These are phyloP conservation scores for Lemur catta DNA, from an alignment of 2,797 vertebrate species.

Conservation along the genomic window DNA sequence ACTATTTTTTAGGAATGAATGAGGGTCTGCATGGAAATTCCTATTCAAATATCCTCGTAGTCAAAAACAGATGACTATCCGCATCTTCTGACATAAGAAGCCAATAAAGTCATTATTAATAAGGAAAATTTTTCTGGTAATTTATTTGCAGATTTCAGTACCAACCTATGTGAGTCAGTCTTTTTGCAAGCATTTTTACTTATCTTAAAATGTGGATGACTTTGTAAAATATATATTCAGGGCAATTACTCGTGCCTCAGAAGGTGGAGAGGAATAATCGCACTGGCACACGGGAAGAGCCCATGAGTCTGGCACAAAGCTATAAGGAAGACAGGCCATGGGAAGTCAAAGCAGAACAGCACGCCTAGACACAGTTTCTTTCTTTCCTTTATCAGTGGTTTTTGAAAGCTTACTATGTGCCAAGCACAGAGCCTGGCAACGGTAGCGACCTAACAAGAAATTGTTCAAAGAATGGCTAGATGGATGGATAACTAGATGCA, in stretches of 20 bases:
- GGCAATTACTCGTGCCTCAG: not conserved
- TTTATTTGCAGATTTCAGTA: not conserved
- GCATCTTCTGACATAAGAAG: not conserved
- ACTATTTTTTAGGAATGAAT: not conserved
- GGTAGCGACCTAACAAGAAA: not conserved
- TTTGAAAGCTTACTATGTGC: not conserved
- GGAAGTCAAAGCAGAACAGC: not conserved
- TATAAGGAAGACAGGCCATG: not conserved
- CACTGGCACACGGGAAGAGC: accelerated
- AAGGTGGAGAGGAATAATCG: not conserved
- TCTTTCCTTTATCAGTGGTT: not conserved
- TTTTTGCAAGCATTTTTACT: not conserved
- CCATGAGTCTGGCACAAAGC: accelerated
- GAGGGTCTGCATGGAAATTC: not conserved
- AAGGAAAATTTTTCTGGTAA: not conserved
- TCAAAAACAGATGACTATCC: not conserved
- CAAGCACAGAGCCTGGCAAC: not conserved
- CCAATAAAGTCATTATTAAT: not conserved
- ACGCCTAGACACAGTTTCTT: not conserved
- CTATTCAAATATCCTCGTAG: accelerated
- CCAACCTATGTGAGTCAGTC: not conserved
- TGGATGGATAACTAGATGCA: not conserved
- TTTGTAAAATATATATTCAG: not conserved
- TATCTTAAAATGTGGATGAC: not conserved
- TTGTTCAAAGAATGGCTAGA: not conserved